Conservation (phyloP, 2,113 vertebrate genomes). For the Hystrix cristata region DNA sequence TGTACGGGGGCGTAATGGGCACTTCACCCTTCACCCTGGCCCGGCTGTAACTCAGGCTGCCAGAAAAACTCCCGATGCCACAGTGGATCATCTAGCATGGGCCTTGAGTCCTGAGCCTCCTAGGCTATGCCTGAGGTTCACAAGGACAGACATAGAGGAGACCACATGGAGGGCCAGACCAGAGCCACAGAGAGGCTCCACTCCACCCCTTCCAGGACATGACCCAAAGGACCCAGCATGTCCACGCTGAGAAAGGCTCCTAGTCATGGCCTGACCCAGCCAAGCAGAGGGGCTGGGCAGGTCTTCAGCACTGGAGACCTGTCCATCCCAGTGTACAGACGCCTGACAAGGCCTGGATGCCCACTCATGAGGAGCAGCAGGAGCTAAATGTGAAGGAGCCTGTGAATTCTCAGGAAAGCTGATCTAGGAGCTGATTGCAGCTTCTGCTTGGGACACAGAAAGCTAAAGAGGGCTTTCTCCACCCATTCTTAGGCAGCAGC, state of each 20-base stretch:
- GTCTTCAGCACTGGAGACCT: neutral
- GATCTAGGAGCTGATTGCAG: neutral
- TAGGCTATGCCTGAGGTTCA: neutral
- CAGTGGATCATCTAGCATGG: neutral
- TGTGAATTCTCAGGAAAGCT: neutral
- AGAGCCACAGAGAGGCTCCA: neutral
- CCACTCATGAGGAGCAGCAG: neutral
- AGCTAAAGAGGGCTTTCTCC: neutral
- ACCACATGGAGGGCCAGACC: neutral
- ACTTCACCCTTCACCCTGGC: neutral
- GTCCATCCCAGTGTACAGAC: neutral
- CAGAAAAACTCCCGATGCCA: neutral
- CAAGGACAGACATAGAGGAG: neutral
- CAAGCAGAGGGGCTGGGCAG: too few relatives aligned
- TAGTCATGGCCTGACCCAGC: too few relatives aligned
- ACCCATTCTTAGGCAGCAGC: neutral
- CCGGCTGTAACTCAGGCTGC: neutral
- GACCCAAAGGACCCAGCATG: neutral
- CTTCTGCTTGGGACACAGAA: rapidly evolving
- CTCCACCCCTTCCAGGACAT: too few relatives aligned
- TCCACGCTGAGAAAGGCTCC: neutral
- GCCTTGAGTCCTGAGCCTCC: neutral
- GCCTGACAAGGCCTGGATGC: rapidly evolving
- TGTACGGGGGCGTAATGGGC: too few relatives aligned
- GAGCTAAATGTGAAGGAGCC: neutral